A percentile compares a stretch with the other conserved stretches of the same genome.
These are phyloP conservation scores for Smutsia temminckii DNA, from an alignment of 2,797 vertebrate species.

Conservation along the genomic window DNA sequence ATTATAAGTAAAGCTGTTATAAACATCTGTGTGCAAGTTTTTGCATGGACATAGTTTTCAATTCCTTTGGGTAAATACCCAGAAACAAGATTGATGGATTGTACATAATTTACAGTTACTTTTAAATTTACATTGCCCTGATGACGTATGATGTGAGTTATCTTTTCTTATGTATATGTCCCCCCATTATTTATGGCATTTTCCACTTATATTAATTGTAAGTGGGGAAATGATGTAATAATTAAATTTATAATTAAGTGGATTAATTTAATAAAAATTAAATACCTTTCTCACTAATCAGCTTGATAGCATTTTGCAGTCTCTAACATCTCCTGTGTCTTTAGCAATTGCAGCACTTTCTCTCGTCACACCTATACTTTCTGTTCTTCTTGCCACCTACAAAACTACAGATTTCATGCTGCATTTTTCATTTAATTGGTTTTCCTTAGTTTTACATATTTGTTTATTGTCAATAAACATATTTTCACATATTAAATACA, in stretches of 20 bases:
- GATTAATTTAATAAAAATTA: not conserved
- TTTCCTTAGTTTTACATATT: not conserved
- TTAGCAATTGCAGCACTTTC: not conserved
- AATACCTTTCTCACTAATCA: not conserved
- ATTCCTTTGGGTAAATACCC: not conserved
- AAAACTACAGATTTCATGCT: not conserved
- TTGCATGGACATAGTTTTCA: not conserved
- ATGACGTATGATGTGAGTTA: not conserved
- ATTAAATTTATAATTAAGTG: not conserved
- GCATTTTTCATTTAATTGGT: not conserved
- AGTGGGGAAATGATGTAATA: not conserved
- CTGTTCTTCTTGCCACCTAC: not conserved
- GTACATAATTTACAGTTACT: too few species aligned
- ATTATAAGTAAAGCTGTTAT: not conserved
- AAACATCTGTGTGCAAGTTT: not conserved
- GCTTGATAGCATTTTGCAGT: not conserved
- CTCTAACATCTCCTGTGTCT: not conserved
- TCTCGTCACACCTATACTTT: rapidly evolving
- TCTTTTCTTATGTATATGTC: not conserved
- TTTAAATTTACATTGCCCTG: not conserved
- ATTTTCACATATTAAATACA: not conserved
- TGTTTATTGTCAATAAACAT: not conserved
- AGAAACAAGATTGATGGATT: not conserved
- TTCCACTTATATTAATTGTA: not conserved
- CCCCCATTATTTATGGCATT: not conserved